Evolutionary conservation across 2,888 invertebrate genomes (phyloP).

Genomic region (Biston betularia): DNA sequence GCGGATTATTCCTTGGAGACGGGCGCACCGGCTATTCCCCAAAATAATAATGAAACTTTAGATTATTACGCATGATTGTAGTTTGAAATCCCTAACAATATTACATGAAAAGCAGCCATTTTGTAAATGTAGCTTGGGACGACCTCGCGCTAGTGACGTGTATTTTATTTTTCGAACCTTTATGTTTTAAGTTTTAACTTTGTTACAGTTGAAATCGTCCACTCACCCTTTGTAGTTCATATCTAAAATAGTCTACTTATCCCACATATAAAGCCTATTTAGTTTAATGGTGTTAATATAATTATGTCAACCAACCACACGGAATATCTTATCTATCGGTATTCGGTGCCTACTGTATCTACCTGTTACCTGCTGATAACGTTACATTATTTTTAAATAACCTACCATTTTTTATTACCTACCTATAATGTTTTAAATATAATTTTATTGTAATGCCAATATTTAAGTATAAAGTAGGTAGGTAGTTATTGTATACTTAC

Average conservation of each 20-base stretch:
- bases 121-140: conserved; percentile 75
- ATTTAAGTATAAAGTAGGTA: too few species aligned
- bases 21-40: conserved; percentile 53
- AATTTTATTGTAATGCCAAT: too few species aligned
- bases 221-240: neutral
- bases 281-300: neutral
- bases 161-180: conserved; percentile 49
- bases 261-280: neutral
- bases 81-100: conserved; percentile 56
- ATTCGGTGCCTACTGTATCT: neutral
- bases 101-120: conserved; percentile 81
- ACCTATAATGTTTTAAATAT: too few species aligned
- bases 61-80: conserved; percentile 53
- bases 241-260: neutral
- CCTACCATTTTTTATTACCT: too few species aligned
- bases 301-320: neutral
- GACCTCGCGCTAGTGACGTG: conserved; percentile 76
- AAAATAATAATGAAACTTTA: conserved; percentile 38
- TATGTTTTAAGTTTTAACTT: too few species aligned
- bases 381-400: too few species aligned
- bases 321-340: neutral
- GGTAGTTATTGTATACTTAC: too few species aligned
- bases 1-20: conserved; percentile 66
- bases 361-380: neutral
- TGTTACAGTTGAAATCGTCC: neutral